Evolutionary conservation across 1,140 invertebrate species (phyloP).

Genomic region (Rhagoletis zephyria): DNA sequence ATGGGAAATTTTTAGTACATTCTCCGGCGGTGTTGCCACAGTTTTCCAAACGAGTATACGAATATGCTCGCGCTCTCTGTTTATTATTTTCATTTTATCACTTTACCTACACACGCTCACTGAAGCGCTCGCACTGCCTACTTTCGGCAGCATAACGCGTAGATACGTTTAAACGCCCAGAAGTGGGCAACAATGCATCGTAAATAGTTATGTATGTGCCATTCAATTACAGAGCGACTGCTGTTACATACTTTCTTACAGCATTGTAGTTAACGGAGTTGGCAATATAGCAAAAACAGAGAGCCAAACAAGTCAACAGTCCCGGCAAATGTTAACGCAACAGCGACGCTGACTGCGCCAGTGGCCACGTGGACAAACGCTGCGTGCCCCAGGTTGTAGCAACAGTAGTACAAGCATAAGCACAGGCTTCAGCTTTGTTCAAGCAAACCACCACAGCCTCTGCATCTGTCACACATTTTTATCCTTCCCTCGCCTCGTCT

Average conservation of each 20-base stretch:
- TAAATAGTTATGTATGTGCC: not conserved
- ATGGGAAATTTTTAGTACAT: not conserved
- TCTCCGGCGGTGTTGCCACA: not conserved
- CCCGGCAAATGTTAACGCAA: not conserved
- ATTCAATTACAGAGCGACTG: too few species aligned
- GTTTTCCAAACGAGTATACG: not conserved
- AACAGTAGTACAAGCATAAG: not conserved
- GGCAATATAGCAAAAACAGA: not conserved
- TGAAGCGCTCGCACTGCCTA: too few species aligned
- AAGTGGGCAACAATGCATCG: not conserved
- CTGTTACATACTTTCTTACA: not conserved
- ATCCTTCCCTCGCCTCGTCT: not conserved
- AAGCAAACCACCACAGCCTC: not conserved
- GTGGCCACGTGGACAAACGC: constrained; percentile 25
- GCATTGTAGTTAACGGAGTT: not conserved
- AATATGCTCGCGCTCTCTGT: not conserved
- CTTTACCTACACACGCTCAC: not conserved
- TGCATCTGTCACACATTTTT: not conserved
- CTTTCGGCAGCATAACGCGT: not conserved
- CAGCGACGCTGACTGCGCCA: not conserved
- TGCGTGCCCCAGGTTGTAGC: constrained; percentile 10
- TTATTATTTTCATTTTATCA: not conserved
- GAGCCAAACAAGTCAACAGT: not conserved
- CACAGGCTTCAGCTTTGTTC: too few species aligned
- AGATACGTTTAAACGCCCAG: not conserved